Evolutionary conservation across 1,140 invertebrate genomes (phyloP), one percentile per base, ranked within the genome.

Genomic region (Arion vulgaris): DNA sequence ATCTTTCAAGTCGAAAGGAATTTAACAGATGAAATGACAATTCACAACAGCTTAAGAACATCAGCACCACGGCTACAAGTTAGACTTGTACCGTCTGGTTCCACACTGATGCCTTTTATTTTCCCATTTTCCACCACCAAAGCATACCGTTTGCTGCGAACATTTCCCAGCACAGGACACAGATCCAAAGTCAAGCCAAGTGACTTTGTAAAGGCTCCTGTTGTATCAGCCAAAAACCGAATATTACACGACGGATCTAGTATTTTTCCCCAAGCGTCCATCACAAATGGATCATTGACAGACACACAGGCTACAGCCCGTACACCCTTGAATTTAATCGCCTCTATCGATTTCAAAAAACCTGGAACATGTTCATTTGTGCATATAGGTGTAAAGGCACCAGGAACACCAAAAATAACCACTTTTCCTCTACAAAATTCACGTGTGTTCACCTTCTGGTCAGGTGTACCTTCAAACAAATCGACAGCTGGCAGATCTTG

Each of bases 301-400:
- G n/a, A n/a, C n/a, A n/a, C n/a, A n/a, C n/a, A n/a, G n/a, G n/a
- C n/a, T n/a, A n/a, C n/a, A n/a, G n/a, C n/a, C n/a, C n/a, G n/a
- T n/a, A n/a, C n/a, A n/a, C n/a, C n/a, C n/a, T n/a, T n/a, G n/a
- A n/a, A n/a, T n/a, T n/a, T n/a, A n/a, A n/a, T n/a, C n/a, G n/a
- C n/a, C n/a, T n/a, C n/a, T n/a, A n/a, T n/a, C n/a, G n/a, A n/a
- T n/a, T n/a, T n/a, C n/a, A n/a, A n/a, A n/a, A n/a, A n/a, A n/a
- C n/a, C n/a, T n/a, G n/a, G n/a, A n/a, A n/a, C n/a, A n/a, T n/a
- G n/a, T n/a, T n/a, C 96, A 93, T 97, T 96, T 0, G 96, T 96
- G 90, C 97, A 98, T 34, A 96, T 96, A n/a, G 97, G 97, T 11
- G 97, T 98, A 88, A 98, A 98, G 9, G 97, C 97, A 34, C 97